phyloP scores from a whole-genome alignment of 2,113 vertebrate species.

The Tinamus guttatus region DNA sequence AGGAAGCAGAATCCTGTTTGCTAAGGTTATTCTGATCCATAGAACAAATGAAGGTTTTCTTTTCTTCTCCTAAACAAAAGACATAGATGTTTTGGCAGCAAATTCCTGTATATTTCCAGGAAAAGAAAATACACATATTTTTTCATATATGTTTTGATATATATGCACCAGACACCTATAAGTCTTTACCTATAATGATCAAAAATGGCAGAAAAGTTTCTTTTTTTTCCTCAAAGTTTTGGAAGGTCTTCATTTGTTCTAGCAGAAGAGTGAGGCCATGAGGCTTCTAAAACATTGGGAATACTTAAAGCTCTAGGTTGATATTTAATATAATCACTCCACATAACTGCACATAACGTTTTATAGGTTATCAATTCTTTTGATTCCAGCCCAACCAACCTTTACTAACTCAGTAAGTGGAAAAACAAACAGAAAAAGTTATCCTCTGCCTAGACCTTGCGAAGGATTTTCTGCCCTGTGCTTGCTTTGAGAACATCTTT shows the following conservation, averaged over 20 bases:
- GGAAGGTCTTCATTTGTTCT: not conserved
- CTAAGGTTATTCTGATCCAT: not conserved
- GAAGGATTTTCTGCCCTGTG: not conserved
- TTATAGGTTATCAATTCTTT: not conserved
- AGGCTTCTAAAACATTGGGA: not conserved
- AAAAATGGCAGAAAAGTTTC: not conserved
- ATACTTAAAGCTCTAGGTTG: not conserved
- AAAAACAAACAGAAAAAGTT: not conserved
- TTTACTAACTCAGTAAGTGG: not conserved
- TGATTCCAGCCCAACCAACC: not conserved
- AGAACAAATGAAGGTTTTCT: no score
- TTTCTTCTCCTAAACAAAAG: not conserved
- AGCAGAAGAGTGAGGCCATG: not conserved
- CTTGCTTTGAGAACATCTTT: not conserved
- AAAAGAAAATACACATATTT: not conserved
- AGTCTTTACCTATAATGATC: not conserved
- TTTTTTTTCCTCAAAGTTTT: not conserved
- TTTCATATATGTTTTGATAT: not conserved
- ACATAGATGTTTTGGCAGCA: fast-evolving
- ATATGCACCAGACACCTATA: not conserved
- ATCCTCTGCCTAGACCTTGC: not conserved
- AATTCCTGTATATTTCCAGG: not conserved
- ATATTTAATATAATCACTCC: not conserved
- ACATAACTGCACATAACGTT: not conserved
- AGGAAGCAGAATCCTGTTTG: not conserved